Percentiles rank a stretch among this genome's conserved stretches.
phyloP scores from a whole-genome alignment of 92 coral and sea anemone species.

The Zoanthus solanderi region DNA sequence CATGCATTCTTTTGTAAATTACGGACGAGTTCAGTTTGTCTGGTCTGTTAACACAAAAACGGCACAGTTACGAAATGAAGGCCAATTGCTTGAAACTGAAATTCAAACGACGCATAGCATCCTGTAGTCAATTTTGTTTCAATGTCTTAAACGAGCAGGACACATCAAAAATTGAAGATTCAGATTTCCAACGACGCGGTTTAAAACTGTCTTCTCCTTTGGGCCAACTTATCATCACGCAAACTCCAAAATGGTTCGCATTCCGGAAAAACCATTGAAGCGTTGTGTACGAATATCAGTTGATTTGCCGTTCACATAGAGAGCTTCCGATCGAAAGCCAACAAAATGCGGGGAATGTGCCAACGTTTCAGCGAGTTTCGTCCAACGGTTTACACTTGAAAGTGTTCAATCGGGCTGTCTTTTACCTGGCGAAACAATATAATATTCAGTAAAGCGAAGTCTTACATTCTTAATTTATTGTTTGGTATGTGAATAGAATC shows the following conservation, averaged over 20 bases:
- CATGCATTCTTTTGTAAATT: constrained; percentile 42
- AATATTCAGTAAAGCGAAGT: constrained; percentile 35
- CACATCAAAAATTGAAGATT: constrained; percentile 34
- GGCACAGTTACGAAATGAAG: constrained; percentile 31
- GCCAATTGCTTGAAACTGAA: constrained; percentile 16
- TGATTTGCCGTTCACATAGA: constrained; percentile 40
- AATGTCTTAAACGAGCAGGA: constrained; percentile 18
- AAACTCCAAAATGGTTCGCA: constrained; percentile 46
- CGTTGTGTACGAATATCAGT: constrained; percentile 51
- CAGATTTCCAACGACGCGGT: constrained; percentile 38
- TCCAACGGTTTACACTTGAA: not conserved
- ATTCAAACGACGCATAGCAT: constrained; percentile 5
- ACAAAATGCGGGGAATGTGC: constrained; percentile 37
- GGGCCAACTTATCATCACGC: constrained; percentile 44
- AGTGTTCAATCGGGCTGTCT: constrained; percentile 16
- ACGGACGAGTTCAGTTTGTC: constrained; percentile 40
- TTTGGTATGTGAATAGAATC: constrained; percentile 71
- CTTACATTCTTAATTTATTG: constrained; percentile 60
- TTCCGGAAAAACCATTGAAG: constrained; percentile 48
- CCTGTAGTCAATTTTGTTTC: not conserved
- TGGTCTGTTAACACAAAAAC: constrained; percentile 47
- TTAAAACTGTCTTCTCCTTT: constrained; percentile 39
- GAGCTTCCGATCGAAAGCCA: constrained; percentile 44
- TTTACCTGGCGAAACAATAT: constrained; percentile 28
- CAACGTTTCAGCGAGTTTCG: constrained; percentile 17